These are phyloP conservation scores for Rutilus rutilus DNA, from an alignment of 2,113 vertebrate genomes.

Conservation along the genomic window DNA sequence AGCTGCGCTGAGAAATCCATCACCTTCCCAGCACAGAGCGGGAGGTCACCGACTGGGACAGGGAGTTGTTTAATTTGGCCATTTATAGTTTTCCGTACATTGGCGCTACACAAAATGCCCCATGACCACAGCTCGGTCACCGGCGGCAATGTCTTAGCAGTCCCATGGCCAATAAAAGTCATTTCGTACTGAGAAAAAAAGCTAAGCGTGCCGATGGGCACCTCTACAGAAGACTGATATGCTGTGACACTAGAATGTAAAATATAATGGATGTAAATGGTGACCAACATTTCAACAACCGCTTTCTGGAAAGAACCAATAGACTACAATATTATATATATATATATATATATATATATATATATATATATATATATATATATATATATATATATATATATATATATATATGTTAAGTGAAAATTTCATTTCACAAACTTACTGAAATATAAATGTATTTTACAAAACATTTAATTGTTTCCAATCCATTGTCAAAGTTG, in stretches of 20 bases:
- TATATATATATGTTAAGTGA: background rate
- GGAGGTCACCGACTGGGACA: constrained; percentile 39
- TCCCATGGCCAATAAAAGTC: background rate
- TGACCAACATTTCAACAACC: background rate
- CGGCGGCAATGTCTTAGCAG: constrained; percentile 15
- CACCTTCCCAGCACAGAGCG: constrained; percentile 62
- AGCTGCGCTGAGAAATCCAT: constrained; percentile 69
- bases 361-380: too few relatives aligned
- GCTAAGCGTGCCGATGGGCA: background rate
- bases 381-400: too few relatives aligned
- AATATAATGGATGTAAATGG: background rate
- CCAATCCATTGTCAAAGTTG: background rate
- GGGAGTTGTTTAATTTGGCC: constrained; percentile 48
- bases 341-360: too few relatives aligned
- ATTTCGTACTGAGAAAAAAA: constrained; percentile 4
- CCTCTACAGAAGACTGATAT: background rate
- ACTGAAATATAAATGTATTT: background rate
- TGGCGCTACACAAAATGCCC: constrained; percentile 30
- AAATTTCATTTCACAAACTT: background rate
- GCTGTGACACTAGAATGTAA: background rate
- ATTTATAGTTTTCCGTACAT: constrained; percentile 41
- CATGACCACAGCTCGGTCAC: constrained; percentile 27
- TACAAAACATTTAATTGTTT: background rate
- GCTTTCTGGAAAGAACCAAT: too few relatives aligned
- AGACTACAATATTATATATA: too few relatives aligned